phyloP scores from a whole-genome alignment of 1,140 invertebrate genomes.

The Caenorhabditis remanei region DNA sequence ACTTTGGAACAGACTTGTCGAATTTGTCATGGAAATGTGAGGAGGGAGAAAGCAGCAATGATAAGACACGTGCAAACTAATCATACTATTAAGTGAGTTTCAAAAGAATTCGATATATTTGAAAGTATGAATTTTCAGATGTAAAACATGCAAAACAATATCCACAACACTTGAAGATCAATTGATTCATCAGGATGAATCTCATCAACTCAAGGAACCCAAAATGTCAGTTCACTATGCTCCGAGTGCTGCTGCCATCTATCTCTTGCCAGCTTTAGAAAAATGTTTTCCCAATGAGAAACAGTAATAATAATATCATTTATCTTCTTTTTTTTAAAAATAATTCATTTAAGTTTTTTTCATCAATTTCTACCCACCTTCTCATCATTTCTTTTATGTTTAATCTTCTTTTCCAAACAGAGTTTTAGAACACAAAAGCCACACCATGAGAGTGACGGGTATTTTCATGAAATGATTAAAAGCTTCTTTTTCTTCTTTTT shows the following conservation, averaged over 20 bases:
- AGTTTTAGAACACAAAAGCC: slow-evolving; percentile 37
- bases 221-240: slow-evolving; percentile 45
- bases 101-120: no score
- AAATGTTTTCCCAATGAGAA: not conserved
- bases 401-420: not conserved
- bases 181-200: slow-evolving; percentile 41
- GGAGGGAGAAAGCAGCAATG: slow-evolving; percentile 23
- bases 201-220: slow-evolving; percentile 15
- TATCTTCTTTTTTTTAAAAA: not conserved
- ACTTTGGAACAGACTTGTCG: not conserved
- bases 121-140: slow-evolving; percentile 37
- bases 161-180: slow-evolving; percentile 52
- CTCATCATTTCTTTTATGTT: not conserved
- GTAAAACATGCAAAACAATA: slow-evolving; percentile 63
- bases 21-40: not conserved
- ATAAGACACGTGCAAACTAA: slow-evolving; percentile 37
- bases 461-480: no score
- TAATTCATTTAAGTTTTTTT: not conserved
- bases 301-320: not conserved
- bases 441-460: slow-evolving; percentile 34
- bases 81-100: slow-evolving; percentile 45
- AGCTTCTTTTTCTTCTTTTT: not conserved
- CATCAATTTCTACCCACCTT: slow-evolving; percentile 1
- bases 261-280: slow-evolving; percentile 28
- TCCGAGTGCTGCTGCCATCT: slow-evolving; percentile 36